Evolutionary conservation across 1,140 invertebrate genomes (phyloP).

Genomic region (Nasonia giraulti): DNA sequence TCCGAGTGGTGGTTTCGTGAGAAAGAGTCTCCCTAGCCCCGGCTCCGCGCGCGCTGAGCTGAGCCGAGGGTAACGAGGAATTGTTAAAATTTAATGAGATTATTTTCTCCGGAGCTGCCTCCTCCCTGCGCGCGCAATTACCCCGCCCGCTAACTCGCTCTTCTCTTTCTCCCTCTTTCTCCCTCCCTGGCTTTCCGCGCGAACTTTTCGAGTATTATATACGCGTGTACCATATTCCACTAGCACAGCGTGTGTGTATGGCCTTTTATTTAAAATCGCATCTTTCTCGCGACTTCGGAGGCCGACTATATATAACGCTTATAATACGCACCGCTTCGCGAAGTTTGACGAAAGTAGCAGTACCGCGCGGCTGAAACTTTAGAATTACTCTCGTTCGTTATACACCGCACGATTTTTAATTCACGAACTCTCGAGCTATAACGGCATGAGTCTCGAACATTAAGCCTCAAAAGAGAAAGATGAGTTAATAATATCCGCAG

Average conservation of each 20-base stretch:
- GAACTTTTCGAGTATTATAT: neutral
- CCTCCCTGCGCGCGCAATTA: conserved; percentile 29
- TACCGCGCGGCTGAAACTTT: conserved; percentile 14
- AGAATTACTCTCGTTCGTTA: conserved; percentile 30
- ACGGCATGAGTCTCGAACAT: neutral
- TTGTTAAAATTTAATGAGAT: conserved; percentile 52
- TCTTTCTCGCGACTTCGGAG: neutral
- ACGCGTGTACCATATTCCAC: conserved; percentile 3
- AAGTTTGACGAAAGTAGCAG: conserved; percentile 43
- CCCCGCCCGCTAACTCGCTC: neutral
- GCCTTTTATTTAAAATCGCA: too few relatives aligned
- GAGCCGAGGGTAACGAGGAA: conserved; percentile 36
- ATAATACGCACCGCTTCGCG: neutral
- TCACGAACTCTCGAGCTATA: conserved; percentile 36
- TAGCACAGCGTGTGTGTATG: neutral
- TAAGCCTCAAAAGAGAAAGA: too few relatives aligned
- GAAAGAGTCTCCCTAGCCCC: neutral
- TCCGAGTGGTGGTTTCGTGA: conserved; percentile 18
- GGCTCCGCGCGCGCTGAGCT: neutral
- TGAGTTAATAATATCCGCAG: too few relatives aligned
- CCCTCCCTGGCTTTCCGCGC: neutral
- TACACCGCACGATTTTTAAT: conserved; percentile 27
- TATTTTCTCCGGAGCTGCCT: conserved; percentile 43
- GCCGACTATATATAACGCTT: too few relatives aligned
- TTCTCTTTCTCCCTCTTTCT: conserved; percentile 15